phyloP scores from a whole-genome alignment of 2,797 vertebrate genomes.

The Okamejei kenojei region DNA sequence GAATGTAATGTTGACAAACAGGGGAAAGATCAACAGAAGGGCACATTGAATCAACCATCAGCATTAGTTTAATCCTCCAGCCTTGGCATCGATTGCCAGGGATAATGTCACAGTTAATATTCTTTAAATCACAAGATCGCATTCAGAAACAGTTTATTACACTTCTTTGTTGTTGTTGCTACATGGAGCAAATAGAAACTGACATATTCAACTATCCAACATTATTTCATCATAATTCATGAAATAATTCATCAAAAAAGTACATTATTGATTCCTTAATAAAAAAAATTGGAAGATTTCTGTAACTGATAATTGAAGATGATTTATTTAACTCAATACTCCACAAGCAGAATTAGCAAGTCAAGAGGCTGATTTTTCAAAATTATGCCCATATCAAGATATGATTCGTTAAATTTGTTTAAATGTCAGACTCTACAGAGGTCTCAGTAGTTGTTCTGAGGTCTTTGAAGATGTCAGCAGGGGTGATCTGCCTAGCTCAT shows the following conservation, averaged over 20 bases:
- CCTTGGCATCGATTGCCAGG: too few relatives aligned
- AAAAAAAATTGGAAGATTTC: background rate
- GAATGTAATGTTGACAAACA: slow-evolving; percentile 4
- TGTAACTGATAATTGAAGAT: background rate
- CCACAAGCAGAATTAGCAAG: too few relatives aligned
- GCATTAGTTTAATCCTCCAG: background rate
- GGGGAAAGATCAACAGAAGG: background rate
- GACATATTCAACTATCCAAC: background rate
- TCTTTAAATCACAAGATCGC: background rate
- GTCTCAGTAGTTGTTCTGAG: background rate
- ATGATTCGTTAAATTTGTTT: background rate
- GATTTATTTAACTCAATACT: background rate
- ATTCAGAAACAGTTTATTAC: background rate
- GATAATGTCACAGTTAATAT: background rate
- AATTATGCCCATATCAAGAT: background rate
- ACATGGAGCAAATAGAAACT: background rate
- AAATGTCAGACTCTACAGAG: background rate
- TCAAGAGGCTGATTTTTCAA: background rate
- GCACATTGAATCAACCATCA: background rate
- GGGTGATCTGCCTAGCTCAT: background rate
- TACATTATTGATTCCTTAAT: background rate
- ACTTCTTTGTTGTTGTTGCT: background rate
- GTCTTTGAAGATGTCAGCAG: background rate
- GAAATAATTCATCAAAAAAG: background rate
- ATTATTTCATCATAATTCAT: too few relatives aligned